Conservation (phyloP, 1,140 invertebrate species). For the Amphibalanus amphitrite region DNA sequence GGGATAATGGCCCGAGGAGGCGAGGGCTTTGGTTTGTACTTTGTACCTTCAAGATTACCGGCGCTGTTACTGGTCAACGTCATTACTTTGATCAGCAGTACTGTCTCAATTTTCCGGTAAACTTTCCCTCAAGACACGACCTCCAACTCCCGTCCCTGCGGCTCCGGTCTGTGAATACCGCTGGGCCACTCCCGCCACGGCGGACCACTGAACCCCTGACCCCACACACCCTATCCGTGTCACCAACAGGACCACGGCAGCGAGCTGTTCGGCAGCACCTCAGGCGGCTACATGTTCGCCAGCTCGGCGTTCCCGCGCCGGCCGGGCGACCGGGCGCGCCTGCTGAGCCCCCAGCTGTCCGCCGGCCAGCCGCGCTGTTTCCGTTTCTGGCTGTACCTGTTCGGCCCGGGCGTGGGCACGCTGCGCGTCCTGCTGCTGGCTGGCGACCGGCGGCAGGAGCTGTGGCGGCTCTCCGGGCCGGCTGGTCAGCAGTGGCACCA, state of each 20-base stretch:
- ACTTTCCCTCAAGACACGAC: too few relatives aligned
- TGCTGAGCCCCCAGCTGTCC: conserved; percentile 39
- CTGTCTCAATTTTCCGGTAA: too few relatives aligned
- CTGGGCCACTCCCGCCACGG: too few relatives aligned
- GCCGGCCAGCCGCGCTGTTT: conserved; percentile 38
- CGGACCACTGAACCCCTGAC: not conserved
- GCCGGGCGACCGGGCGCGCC: conserved; percentile 39
- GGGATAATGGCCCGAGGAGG: too few relatives aligned
- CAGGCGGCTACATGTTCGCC: conserved; percentile 47
- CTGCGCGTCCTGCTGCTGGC: conserved; percentile 29
- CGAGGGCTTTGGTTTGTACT: too few relatives aligned
- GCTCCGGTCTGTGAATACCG: too few relatives aligned
- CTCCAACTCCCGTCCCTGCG: too few relatives aligned
- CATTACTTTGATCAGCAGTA: too few relatives aligned
- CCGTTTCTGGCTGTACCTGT: conserved; percentile 58
- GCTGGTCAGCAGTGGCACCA: conserved; percentile 50
- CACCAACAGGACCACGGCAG: conserved; percentile 33
- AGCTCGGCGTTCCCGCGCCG: conserved; percentile 41
- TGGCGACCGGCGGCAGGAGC: conserved; percentile 26
- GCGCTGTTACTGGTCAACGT: too few relatives aligned
- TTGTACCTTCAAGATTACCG: too few relatives aligned
- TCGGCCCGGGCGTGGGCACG: conserved; percentile 45
- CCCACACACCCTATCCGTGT: not conserved
- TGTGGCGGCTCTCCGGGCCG: conserved; percentile 45
- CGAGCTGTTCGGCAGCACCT: conserved; percentile 35